These are phyloP conservation scores for Drosophila gaucha DNA, from an alignment of 2,888 invertebrate species.

Conservation along the genomic window DNA sequence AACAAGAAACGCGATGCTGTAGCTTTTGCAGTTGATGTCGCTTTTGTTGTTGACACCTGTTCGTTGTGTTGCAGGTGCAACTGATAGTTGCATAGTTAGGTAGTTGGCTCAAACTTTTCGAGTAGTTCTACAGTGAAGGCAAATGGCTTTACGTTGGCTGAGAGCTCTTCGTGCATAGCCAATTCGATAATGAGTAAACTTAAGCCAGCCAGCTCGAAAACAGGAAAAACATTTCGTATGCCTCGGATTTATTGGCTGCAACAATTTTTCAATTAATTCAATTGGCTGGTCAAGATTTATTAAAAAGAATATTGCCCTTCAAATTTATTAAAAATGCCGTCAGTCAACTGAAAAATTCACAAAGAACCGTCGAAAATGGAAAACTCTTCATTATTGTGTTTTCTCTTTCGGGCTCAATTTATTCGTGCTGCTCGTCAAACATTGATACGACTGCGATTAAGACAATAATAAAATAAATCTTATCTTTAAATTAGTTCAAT, in stretches of 20 bases:
- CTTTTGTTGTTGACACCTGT: constrained; percentile 48
- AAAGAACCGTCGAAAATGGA: constrained; percentile 19
- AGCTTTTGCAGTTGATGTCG: background rate
- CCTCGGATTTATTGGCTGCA: constrained; percentile 18
- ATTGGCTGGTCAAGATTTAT: constrained; percentile 6
- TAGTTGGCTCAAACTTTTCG: constrained; percentile 43
- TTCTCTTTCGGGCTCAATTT: no score
- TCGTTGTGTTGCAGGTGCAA: constrained; percentile 19
- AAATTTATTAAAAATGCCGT: constrained; percentile 49
- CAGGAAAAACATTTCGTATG: constrained; percentile 7
- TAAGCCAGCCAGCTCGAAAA: constrained; percentile 4
- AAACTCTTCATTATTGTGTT: constrained; percentile 14
- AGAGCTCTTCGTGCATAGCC: constrained; percentile 22
- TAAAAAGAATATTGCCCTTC: constrained; percentile 3
- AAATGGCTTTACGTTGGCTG: constrained; percentile 12
- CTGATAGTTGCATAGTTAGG: background rate
- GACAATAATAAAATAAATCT: background rate
- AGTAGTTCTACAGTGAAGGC: constrained; percentile 47
- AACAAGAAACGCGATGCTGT: constrained; percentile 21
- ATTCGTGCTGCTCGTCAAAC: background rate
- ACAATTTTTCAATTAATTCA: constrained; percentile 46
- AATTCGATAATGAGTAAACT: constrained; percentile 55
- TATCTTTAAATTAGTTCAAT: no score
- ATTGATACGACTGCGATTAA: background rate
- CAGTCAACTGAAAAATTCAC: constrained; percentile 16